Base-by-base conservation (phyloP, 2,888 invertebrate genomes). In the Serrognathus titanus region DNA sequence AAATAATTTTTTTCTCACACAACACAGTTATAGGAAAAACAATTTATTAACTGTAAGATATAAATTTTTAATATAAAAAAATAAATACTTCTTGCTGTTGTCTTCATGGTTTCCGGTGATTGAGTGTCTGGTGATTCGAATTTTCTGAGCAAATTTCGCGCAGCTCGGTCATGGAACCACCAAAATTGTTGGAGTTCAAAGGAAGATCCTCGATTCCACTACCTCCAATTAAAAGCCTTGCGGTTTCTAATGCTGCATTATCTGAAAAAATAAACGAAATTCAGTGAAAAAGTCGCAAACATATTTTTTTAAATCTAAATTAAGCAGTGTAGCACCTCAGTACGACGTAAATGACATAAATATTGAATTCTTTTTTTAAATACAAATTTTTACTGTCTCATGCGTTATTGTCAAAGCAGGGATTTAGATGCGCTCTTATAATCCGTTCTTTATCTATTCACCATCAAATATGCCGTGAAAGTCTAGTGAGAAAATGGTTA, bases 121-220 rank as follows among this genome's bases (percentile, higher is more conserved):
- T 43, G 1, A 43, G 20, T 16, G 43, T 11, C 24, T 31, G 24
- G 16, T 11, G 5, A 10, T 16, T 6, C 2, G 43, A 16, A 43
- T 20, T 43, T 10, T 43, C 43, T 7, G 43, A 43, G 9, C 43
- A 43, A 7, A 43, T 43, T 43, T 43, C 43, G 7, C 43, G 13
- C 12, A 43, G 12, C 12, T 43, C 43, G 9, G 12, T 43, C 12
- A 43, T 10, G 10, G 43, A 43, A 11, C 43, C 43, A 1, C 37
- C 45, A 13, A 24, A 60, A 49, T 39, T 60, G 57, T 16, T 49
- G 54, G 37, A 60, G 38, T 47, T 60, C 60, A 9, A 52, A 49
- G 10, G 54, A 16, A 40, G 43, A 48, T 37, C 48, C 24, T 20
- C 24, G 20, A 51, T 37, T 41, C 49, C 46, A 31, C 51, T 41